Evolutionary conservation across 2,888 invertebrate species (phyloP), one percentile per base, ranked within the genome.

Genomic region (Onchidella celtica): DNA sequence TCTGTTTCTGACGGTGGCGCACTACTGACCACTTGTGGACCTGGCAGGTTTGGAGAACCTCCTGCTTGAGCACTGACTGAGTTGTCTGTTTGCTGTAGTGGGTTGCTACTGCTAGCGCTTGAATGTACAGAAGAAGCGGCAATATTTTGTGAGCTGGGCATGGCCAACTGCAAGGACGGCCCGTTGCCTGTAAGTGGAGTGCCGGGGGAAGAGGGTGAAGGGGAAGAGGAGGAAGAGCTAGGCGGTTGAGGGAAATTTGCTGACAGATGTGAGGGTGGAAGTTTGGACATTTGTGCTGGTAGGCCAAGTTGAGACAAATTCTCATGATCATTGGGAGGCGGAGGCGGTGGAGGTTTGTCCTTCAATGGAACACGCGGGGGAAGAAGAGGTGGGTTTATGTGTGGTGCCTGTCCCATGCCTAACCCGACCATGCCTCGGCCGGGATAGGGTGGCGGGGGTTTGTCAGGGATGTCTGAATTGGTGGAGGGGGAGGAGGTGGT

Each of bases 401-500:
- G 79, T 65, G 70, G 72, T 47, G 47, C 11, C 32, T 74, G 81
- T 66, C 47, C 85, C 66, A 81, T 84, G n/a, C 72, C 65, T 11
- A 79, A 73, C 36, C 69, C 69, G 9, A 59, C 36, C 17, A 57
- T 4, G 21, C 38, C 59, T 6, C 79, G 63, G 9, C 91, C 90
- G 9, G 92, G 91, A 83, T 92, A 91, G 0, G 92, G 93, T 36
- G 92, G 92, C 9, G 92, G 93, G n/a, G 91, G 92, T 81, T 90
- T 89, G 78, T 92, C 91, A 17, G 91, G 91, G 83, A 92, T 88
- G 85, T 92, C 92, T 11, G 92, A 93, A 85, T 90, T 92, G 17
- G 92, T 92, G 34, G 93, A 92, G 1, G 92, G 92, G 21, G 92
- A 91, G n/a, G 92, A 90, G 11, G 89, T 90, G 4, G 91, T 92